phyloP scores from a whole-genome alignment of 2,113 vertebrate genomes.

The Halcyon malimbica region DNA sequence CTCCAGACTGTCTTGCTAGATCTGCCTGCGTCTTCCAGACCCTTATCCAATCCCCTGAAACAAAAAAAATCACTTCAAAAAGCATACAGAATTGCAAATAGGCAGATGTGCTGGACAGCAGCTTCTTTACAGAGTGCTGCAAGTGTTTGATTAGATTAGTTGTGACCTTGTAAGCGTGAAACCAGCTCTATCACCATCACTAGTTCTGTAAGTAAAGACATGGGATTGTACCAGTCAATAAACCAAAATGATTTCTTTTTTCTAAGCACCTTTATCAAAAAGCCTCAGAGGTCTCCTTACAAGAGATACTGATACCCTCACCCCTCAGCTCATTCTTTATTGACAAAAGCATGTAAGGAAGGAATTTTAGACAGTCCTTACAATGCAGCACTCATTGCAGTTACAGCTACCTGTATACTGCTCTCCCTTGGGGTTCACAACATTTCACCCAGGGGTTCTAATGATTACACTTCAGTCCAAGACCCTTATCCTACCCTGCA shows the following conservation, averaged over 20 bases:
- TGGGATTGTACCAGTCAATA: background rate
- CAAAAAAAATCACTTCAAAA: background rate
- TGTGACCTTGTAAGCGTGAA: background rate
- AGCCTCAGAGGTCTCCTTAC: background rate
- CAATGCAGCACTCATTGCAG: background rate
- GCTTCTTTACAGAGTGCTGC: background rate
- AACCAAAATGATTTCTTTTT: background rate
- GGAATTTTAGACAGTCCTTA: background rate
- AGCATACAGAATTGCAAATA: background rate
- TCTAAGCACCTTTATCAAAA: background rate
- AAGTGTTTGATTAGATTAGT: background rate
- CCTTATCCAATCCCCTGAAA: background rate
- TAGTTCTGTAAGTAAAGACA: background rate
- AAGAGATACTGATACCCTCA: background rate
- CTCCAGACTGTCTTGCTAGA: background rate
- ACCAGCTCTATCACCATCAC: background rate
- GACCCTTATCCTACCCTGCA: background rate
- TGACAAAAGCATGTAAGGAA: background rate
- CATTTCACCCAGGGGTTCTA: background rate
- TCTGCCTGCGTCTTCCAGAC: background rate
- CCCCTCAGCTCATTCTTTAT: background rate
- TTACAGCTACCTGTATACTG: background rate
- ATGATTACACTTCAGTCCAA: background rate
- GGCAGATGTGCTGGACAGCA: background rate
- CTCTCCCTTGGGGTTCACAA: background rate